Base-by-base conservation (phyloP, 2,797 vertebrate genomes). In the Rhinogobio ventralis region DNA sequence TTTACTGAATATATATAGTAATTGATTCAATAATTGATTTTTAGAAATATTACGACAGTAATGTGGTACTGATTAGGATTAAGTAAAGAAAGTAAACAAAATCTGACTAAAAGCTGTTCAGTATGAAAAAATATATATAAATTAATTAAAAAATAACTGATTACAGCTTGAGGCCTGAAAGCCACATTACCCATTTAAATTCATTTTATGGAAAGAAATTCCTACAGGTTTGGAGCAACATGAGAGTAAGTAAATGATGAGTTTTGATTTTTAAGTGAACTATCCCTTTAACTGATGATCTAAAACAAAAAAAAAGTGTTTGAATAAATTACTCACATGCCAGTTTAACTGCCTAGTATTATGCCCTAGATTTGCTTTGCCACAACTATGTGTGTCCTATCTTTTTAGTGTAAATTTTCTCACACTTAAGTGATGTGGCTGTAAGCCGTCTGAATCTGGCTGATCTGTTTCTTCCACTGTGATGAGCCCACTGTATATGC, bases 381-480 rank as follows among this genome's bases (percentile, higher is more conserved):
- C 25, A 49, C 23, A 14, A 19, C n/a, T 66, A 45, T 75, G 30
- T 51, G 42, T 64, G 23, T 72, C 15, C n/a, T n/a, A 42, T 51
- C 57, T 36, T 84, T 78, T 51, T 36, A 9, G 66, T 62, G 68
- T 85, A 64, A 1, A 73, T 73, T 42, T 72, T 64, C 68, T 73
- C 68, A 79, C 76, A 53, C 76, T 39, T 85, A 39, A 53, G 42
- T 53, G 83, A 84, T n/a, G 23, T 62, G 23, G 55, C 42, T 51
- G 20, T 73, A 33, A 55, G 33, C 45, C 4, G 28, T 36, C 68
- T 53, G 55, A 68, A 66, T 68, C 42, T 51, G 73, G 64, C 39
- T 51, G 23, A 69, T 79, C 28, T 33, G 49, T 67, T 79, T 79
- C 79, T 46, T 71, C 74, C 42, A 64, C 75, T 84, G 82, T 25